Percentiles rank a stretch among this genome's conserved stretches.
phyloP scores from a whole-genome alignment of 2,888 invertebrate genomes.

The Platycnemis pennipes region DNA sequence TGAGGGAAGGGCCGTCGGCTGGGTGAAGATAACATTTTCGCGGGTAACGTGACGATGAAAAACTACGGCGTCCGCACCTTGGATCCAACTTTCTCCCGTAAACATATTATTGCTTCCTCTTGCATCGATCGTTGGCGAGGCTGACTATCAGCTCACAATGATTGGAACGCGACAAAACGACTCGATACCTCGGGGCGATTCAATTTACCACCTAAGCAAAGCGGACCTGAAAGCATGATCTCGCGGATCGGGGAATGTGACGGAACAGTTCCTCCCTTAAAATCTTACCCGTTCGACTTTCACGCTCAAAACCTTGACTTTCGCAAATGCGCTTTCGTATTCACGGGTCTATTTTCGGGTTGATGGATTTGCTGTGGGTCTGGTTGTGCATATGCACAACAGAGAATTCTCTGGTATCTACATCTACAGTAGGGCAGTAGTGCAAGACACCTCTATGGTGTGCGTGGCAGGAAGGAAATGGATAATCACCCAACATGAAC shows the following conservation, averaged over 20 bases:
- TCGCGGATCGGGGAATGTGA: neutral
- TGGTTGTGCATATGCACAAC: no score
- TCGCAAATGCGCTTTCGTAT: neutral
- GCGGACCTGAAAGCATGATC: neutral
- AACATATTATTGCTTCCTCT: neutral
- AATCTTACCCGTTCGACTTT: neutral
- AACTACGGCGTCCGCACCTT: neutral
- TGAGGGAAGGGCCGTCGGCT: no score
- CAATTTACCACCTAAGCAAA: neutral
- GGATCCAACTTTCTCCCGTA: neutral
- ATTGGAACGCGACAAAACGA: neutral
- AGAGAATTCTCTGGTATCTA: no score
- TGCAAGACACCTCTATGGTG: no score
- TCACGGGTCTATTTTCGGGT: slow-evolving; percentile 1
- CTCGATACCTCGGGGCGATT: neutral
- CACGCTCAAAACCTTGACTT: neutral
- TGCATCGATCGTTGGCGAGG: neutral
- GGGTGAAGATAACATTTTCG: no score
- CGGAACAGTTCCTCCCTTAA: neutral
- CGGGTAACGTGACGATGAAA: neutral
- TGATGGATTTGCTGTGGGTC: no score
- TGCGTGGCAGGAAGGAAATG: no score
- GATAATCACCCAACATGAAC: no score
- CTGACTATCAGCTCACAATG: neutral
- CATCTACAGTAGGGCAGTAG: no score